Conservation (phyloP, 1,140 invertebrate species). For the Drosophila tristis region DNA sequence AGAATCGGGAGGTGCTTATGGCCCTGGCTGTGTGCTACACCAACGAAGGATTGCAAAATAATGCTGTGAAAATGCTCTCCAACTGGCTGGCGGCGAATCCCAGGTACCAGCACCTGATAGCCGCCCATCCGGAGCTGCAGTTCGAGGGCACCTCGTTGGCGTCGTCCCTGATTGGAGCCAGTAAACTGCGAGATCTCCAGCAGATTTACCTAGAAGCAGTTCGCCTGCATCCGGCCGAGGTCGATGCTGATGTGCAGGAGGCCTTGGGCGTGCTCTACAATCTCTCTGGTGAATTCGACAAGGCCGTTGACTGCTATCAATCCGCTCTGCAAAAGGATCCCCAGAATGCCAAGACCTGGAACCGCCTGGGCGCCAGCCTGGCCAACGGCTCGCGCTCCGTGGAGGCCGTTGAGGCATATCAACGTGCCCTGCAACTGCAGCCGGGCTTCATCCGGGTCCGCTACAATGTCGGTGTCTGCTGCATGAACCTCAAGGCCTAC, state of each 20-base stretch:
- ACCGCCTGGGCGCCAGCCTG: slow-evolving; percentile 97
- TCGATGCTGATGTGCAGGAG: slow-evolving; percentile 98
- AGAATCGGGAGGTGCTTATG: slow-evolving; percentile 94
- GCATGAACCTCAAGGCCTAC: slow-evolving; percentile 97
- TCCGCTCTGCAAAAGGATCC: slow-evolving; percentile 93
- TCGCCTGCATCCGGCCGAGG: slow-evolving; percentile 89
- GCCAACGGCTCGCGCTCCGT: slow-evolving; percentile 97
- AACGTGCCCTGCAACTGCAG: slow-evolving; percentile 94
- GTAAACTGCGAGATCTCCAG: slow-evolving; percentile 87
- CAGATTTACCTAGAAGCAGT: slow-evolving; percentile 94
- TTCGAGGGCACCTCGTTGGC: slow-evolving; percentile 44
- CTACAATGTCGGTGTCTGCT: slow-evolving; percentile 99
- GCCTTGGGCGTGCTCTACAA: slow-evolving; percentile 98
- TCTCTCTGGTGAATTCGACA: slow-evolving; percentile 96
- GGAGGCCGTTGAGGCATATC: slow-evolving; percentile 98
- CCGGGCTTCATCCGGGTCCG: slow-evolving; percentile 98
- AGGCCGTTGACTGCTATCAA: slow-evolving; percentile 98
- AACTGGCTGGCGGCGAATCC: slow-evolving; percentile 95
- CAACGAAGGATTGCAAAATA: slow-evolving; percentile 94
- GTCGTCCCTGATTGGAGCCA: slow-evolving; percentile 70
- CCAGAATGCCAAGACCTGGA: slow-evolving; percentile 97
- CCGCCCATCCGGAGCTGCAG: slow-evolving; percentile 83
- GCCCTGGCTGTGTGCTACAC: slow-evolving; percentile 96
- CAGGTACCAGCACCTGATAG: slow-evolving; percentile 91
- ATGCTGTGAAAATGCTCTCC: slow-evolving; percentile 89